Conservation (phyloP, 2,113 vertebrate species). For the Colossoma macropomum region DNA sequence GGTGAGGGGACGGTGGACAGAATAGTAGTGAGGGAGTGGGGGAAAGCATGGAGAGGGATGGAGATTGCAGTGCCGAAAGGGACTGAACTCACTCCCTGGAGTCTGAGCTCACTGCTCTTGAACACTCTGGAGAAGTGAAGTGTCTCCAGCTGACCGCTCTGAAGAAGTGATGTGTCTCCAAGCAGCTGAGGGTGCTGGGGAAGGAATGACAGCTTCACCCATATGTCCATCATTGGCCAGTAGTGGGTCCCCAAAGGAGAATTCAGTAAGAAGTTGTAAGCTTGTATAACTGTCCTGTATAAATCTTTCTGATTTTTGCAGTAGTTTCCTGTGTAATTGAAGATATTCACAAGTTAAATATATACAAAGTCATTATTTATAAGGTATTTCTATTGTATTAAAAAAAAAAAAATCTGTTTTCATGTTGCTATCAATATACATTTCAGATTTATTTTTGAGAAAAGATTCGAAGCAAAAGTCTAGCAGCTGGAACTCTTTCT, state of each 20-base stretch:
- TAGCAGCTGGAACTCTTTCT: too few relatives aligned
- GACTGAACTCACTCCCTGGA: slow-evolving; percentile 7
- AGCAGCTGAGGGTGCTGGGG: not conserved
- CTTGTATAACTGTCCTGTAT: not conserved
- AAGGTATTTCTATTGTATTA: too few relatives aligned
- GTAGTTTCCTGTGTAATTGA: too few relatives aligned
- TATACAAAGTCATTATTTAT: too few relatives aligned
- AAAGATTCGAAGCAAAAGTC: too few relatives aligned
- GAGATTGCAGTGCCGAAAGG: not conserved
- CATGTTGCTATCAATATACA: too few relatives aligned
- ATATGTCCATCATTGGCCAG: not conserved
- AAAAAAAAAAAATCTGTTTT: too few relatives aligned
- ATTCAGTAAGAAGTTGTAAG: not conserved
- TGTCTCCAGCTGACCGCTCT: not conserved
- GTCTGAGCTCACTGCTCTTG: slow-evolving; percentile 8
- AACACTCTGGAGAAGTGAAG: not conserved
- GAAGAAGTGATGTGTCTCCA: slow-evolving; percentile 1
- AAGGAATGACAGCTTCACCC: not conserved
- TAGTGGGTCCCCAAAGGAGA: not conserved
- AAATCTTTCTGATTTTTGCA: not conserved
- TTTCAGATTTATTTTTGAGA: too few relatives aligned
- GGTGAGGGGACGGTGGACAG: not conserved
- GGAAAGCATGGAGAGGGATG: too few relatives aligned
- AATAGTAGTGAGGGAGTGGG: not conserved
- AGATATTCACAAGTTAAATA: too few relatives aligned